phyloP scores from a whole-genome alignment of 1,140 invertebrate species.

The Dendrolimus punctatus region DNA sequence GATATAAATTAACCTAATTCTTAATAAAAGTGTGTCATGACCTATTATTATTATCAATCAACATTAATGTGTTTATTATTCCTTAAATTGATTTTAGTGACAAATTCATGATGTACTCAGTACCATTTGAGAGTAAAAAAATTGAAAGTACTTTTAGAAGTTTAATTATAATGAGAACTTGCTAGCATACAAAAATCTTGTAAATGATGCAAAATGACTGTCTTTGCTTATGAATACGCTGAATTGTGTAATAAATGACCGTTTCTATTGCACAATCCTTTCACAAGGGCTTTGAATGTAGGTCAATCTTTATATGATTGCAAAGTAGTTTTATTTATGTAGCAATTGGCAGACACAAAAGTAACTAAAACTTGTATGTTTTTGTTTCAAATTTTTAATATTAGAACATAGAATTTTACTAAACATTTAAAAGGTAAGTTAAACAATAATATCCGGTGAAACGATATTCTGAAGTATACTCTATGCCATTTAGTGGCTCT shows the following conservation, averaged over 20 bases:
- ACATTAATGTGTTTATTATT: conserved; percentile 5
- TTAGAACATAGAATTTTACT: no score
- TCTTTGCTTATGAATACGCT: conserved; percentile 65
- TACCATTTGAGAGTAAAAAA: conserved; percentile 11
- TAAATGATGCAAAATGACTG: conserved; percentile 61
- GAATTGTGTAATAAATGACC: conserved; percentile 71
- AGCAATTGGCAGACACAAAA: no score
- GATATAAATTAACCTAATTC: conserved; percentile 63
- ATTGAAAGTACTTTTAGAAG: conserved; percentile 23
- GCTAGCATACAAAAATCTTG: conserved; percentile 30
- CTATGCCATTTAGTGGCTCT: no score
- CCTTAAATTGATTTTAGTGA: background rate
- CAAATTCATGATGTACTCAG: background rate
- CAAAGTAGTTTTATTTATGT: conserved; percentile 3
- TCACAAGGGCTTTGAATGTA: conserved; percentile 70
- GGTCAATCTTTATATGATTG: conserved; percentile 65
- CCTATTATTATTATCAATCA: conserved; percentile 28
- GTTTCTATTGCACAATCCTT: conserved; percentile 72
- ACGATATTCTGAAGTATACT: no score
- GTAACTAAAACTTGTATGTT: no score
- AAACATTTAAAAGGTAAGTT: no score
- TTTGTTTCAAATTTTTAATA: no score
- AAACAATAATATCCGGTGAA: no score
- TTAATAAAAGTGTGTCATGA: conserved; percentile 51
- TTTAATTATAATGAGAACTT: conserved; percentile 23